Conservation (phyloP, 2,797 vertebrate species). For the Lepus oiostolus region DNA sequence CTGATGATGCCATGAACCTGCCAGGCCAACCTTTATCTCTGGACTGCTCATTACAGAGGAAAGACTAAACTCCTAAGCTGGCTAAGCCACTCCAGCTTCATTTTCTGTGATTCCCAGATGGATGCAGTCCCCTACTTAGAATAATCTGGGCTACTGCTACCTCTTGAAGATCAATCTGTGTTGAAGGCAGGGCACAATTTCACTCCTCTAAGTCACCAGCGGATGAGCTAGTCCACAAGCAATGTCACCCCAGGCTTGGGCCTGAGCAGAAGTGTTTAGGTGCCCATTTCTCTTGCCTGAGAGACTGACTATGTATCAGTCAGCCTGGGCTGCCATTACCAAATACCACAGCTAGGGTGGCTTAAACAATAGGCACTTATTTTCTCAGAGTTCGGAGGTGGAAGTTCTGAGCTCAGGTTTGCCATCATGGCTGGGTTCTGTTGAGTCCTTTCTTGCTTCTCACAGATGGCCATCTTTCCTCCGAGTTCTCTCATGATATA, state of each 20-base stretch:
- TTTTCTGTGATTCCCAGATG: not conserved
- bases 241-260: not conserved
- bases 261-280: not conserved
- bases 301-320: not conserved
- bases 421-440: not conserved
- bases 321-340: not conserved
- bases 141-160: not conserved
- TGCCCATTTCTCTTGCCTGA: not conserved
- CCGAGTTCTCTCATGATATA: not conserved
- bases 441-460: too few species aligned
- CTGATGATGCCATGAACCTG: not conserved
- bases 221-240: not conserved
- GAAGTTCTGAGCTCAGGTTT: not conserved
- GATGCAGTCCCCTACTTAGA: not conserved
- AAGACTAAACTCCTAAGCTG: not conserved
- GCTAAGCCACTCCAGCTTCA: not conserved
- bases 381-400: not conserved
- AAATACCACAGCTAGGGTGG: accelerated
- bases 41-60: not conserved
- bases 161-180: not conserved
- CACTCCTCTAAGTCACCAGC: not conserved
- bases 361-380: not conserved
- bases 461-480: not conserved
- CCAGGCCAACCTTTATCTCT: not conserved
- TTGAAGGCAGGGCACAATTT: not conserved